Base-by-base conservation (phyloP, 2,797 vertebrate species). In the Euphonia xanthogaster region DNA sequence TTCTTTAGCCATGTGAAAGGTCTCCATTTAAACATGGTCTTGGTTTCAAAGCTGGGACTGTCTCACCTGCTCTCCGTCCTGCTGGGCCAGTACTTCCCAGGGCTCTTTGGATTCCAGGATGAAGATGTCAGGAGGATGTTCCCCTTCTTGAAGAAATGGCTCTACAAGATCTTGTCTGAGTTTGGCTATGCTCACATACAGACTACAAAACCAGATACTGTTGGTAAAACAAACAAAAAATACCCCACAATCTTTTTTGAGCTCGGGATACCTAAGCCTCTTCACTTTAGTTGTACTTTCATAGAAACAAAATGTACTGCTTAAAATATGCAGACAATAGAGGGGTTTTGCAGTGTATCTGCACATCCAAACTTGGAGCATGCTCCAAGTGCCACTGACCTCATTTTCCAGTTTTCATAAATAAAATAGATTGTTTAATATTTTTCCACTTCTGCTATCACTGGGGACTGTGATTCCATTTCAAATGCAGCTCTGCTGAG, bases 181-280 rank as follows among this genome's bases (percentile, higher is more conserved):
- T 96, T 71, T 13, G 98, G 98, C 55, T 98, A 98, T 1, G 50
- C 98, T 91, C 98, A 98, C 86, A 97, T 98, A 85, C 98, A 98
- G 84, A 66, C 95, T 71, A 98, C 98, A 50, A 98, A 98, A 74
- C 98, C 98, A 0, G 98, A 98, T 72, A 98, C 97, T 2, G 97
- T 87, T 71, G 98, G 98, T 98, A 95, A 97, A 91, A 63, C 7
- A 60, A 73, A 70, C 19, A 37, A 15, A 50, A 54, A 30, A 47
- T 27, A 0, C 2, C 16, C 33, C 57, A 35, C 51, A 21, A 1
- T 3, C 5, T 48, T 62, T 39, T 54, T 23, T 57, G 37, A 62
- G 39, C n/a, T 90, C 2, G 1, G 44, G 42, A 31, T 60, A 16
- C 12, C 73, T 20, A 27, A 55, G 6, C 51, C 42, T 66, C 35